A percentile compares a stretch with the other conserved stretches of the same genome.
Evolutionary conservation across 2,797 vertebrate species (phyloP).

Genomic region (Macrochelys suwanniensis): DNA sequence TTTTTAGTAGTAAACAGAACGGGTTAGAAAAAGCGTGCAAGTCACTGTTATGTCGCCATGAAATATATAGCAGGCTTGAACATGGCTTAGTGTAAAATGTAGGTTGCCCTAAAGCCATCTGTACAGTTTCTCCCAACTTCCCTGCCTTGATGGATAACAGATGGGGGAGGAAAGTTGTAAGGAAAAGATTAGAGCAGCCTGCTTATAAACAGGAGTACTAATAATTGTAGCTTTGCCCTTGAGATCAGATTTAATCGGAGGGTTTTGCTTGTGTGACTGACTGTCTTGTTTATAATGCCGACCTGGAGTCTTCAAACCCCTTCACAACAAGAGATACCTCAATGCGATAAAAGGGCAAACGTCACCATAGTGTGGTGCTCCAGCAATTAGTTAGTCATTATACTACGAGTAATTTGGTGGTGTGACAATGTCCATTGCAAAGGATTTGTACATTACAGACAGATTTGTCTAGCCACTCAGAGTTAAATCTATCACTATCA

Average conservation of each 20-base stretch:
- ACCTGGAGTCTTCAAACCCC: slow-evolving; percentile 12
- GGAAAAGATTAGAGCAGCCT: slow-evolving; percentile 72
- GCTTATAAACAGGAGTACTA: slow-evolving; percentile 71
- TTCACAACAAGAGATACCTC: slow-evolving; percentile 28
- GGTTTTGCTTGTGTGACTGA: slow-evolving; percentile 68
- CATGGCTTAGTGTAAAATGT: slow-evolving; percentile 13
- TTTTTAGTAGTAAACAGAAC: neutral
- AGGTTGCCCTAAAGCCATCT: slow-evolving; percentile 56
- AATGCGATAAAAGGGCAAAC: slow-evolving; percentile 48
- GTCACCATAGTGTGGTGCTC: slow-evolving; percentile 2
- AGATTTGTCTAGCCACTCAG: neutral
- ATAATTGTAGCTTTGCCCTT: slow-evolving; percentile 66
- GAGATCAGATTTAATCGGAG: slow-evolving; percentile 72
- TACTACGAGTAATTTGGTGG: neutral
- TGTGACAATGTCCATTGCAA: neutral
- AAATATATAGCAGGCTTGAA: slow-evolving; percentile 39
- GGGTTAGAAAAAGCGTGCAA: slow-evolving; percentile 30
- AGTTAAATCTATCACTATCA: neutral
- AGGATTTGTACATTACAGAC: neutral
- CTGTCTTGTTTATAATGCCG: slow-evolving; percentile 70
- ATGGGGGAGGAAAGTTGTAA: slow-evolving; percentile 69
- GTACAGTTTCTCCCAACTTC: slow-evolving; percentile 67
- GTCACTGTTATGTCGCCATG: slow-evolving; percentile 26
- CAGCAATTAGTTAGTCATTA: slow-evolving; percentile 36
- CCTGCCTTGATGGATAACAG: slow-evolving; percentile 75